These are phyloP conservation scores for Enteromius anoplus DNA, from an alignment of 2,797 vertebrate genomes.

Conservation along the genomic window DNA sequence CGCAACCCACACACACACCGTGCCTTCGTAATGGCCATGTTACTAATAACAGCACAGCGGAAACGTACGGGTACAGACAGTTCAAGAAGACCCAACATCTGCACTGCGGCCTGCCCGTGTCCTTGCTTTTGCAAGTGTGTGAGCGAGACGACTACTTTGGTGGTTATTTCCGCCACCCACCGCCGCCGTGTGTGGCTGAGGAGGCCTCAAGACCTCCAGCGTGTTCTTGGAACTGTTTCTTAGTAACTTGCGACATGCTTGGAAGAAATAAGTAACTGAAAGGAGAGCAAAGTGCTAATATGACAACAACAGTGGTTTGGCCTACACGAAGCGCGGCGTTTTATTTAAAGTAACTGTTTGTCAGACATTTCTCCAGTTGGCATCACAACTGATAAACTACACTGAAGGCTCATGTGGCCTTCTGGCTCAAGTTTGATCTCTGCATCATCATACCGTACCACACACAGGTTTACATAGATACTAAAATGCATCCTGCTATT, in stretches of 20 bases:
- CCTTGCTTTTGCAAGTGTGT: slow-evolving; percentile 45
- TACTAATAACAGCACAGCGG: slow-evolving; percentile 38
- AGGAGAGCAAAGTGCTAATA: not conserved
- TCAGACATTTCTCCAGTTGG: not conserved
- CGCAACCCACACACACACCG: not conserved
- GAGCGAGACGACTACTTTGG: slow-evolving; percentile 39
- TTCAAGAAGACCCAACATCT: slow-evolving; percentile 36
- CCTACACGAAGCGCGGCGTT: not conserved
- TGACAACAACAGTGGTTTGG: slow-evolving; percentile 3
- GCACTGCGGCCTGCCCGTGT: slow-evolving; percentile 17
- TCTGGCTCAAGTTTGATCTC: not conserved
- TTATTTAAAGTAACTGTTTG: not conserved
- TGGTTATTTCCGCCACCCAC: slow-evolving; percentile 55
- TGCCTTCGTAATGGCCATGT: slow-evolving; percentile 2
- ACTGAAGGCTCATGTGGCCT: slow-evolving; percentile 7
- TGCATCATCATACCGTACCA: slow-evolving; percentile 37
- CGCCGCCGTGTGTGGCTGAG: slow-evolving; percentile 58
- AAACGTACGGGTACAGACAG: slow-evolving; percentile 12
- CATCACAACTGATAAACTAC: not conserved
- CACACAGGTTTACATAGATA: slow-evolving; percentile 53
- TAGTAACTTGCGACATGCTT: slow-evolving; percentile 34
- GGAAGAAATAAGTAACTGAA: slow-evolving; percentile 44
- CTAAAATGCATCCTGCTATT: slow-evolving; percentile 27
- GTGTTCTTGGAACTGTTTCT: slow-evolving; percentile 52
- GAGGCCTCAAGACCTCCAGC: slow-evolving; percentile 55